A percentile compares a stretch with the other conserved stretches of the same genome.
These are phyloP conservation scores for Peromyscus leucopus DNA, from an alignment of 2,113 vertebrate species.

Conservation along the genomic window DNA sequence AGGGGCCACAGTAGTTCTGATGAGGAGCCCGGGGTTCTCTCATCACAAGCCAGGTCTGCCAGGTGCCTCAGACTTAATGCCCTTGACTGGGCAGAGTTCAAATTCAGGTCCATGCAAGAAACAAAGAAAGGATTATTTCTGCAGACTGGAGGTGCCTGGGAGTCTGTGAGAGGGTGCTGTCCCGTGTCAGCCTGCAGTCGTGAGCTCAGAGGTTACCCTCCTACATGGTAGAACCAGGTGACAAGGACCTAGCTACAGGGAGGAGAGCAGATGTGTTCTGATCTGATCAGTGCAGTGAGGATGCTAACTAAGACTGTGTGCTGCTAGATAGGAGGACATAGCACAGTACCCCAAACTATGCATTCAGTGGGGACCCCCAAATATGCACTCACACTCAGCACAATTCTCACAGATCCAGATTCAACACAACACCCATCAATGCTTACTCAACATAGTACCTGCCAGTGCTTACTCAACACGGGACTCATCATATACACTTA, in stretches of 20 bases:
- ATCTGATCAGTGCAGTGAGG: neutral
- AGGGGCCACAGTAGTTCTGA: fast-evolving
- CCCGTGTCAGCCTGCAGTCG: fast-evolving
- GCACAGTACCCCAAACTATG: too few species aligned
- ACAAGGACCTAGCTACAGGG: fast-evolving
- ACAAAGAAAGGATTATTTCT: neutral
- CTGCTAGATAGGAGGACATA: neutral
- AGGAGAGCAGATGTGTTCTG: neutral
- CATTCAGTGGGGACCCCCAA: neutral
- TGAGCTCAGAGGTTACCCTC: neutral
- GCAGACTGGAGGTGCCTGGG: fast-evolving
- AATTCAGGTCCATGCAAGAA: neutral
- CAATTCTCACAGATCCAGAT: neutral
- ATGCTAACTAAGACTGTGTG: neutral
- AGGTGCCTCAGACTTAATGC: neutral
- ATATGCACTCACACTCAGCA: neutral
- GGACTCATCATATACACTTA: neutral
- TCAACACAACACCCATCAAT: neutral
- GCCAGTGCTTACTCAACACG: too few species aligned
- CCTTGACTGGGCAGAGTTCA: too few species aligned
- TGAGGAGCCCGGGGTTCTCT: fast-evolving
- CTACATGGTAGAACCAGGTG: neutral
- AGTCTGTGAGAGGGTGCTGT: fast-evolving
- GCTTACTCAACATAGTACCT: neutral
- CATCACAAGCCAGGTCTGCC: fast-evolving